phyloP scores from a whole-genome alignment of 2,113 vertebrate genomes.

The Rhynchomys soricoides region DNA sequence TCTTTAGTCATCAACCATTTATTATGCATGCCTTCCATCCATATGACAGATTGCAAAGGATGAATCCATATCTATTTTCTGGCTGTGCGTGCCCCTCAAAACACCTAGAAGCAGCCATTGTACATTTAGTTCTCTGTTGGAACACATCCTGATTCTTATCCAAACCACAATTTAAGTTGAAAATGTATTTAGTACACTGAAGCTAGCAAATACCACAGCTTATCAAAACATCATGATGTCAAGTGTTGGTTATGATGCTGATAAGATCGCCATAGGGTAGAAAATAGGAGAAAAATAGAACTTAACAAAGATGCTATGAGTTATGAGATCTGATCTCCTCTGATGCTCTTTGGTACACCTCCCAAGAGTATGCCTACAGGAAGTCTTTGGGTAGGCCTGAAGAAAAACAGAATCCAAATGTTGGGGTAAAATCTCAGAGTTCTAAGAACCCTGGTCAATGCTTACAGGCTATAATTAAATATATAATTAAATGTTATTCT shows the following conservation, averaged over 20 bases:
- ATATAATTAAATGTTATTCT: not conserved
- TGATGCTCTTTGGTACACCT: not conserved
- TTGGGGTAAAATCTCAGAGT: not conserved
- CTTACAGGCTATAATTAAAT: not conserved
- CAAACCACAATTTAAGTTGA: not conserved
- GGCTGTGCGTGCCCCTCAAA: not conserved
- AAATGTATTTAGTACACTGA: not conserved
- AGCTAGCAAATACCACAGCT: not conserved
- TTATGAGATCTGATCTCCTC: not conserved
- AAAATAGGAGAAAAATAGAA: not conserved
- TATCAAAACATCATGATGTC: not conserved
- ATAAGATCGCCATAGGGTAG: not conserved
- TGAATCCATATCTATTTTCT: not conserved
- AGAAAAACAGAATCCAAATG: conserved; percentile 30
- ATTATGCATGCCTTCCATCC: not conserved
- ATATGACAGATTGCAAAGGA: not conserved
- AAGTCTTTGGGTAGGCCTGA: not conserved
- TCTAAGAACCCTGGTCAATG: not conserved
- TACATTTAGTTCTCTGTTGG: not conserved
- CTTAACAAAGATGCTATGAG: not conserved
- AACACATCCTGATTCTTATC: not conserved
- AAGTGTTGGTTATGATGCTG: not conserved
- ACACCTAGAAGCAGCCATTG: not conserved
- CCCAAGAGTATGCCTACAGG: not conserved
- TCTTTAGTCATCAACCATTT: not conserved